These are phyloP conservation scores for Calyptomena viridis DNA, from an alignment of 2,113 vertebrate species.

Conservation along the genomic window DNA sequence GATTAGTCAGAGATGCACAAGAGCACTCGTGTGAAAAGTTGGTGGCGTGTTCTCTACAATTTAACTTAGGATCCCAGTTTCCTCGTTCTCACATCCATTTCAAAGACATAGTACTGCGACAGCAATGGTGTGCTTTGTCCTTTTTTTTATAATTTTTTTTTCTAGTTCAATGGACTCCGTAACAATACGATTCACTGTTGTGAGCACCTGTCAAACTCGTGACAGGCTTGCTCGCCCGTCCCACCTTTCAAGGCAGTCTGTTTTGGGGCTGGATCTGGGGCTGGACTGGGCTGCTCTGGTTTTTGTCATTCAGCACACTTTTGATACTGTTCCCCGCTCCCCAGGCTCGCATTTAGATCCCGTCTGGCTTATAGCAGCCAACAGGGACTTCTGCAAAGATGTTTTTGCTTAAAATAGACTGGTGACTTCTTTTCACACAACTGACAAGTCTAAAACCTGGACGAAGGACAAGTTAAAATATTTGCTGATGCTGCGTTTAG, in stretches of 20 bases:
- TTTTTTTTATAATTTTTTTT: background rate
- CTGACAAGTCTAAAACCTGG: background rate
- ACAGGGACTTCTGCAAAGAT: background rate
- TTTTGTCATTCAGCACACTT: constrained; percentile 16
- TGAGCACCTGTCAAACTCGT: background rate
- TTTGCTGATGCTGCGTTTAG: background rate
- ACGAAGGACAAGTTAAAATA: background rate
- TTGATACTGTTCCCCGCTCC: background rate
- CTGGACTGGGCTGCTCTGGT: constrained; percentile 16
- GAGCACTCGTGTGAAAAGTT: background rate
- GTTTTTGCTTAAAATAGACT: constrained; percentile 37
- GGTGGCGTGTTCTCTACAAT: background rate
- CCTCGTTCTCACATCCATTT: background rate
- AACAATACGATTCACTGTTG: background rate
- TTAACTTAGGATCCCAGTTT: background rate
- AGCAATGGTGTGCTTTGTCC: background rate
- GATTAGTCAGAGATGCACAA: background rate
- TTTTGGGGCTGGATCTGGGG: background rate
- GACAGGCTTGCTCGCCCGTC: background rate
- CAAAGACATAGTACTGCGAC: background rate
- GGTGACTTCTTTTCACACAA: background rate
- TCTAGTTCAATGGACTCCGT: background rate
- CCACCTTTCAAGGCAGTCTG: background rate
- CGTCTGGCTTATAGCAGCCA: constrained; percentile 10
- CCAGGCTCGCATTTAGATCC: background rate